A percentile compares a stretch with the other conserved stretches of the same genome.
These are phyloP conservation scores for Tetranychus piercei DNA, from an alignment of 2,888 invertebrate genomes.

Conservation along the genomic window DNA sequence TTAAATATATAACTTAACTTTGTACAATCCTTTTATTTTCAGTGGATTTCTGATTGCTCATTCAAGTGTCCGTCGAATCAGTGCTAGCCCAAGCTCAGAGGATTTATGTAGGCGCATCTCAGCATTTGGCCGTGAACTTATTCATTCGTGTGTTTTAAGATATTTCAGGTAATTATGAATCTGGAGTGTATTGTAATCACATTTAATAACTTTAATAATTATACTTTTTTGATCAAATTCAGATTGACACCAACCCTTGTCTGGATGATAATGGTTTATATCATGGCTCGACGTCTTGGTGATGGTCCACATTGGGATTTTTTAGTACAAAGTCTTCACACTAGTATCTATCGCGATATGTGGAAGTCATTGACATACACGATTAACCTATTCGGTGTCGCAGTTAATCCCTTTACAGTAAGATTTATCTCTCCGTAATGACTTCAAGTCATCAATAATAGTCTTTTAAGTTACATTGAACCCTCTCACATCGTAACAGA, in stretches of 20 bases:
- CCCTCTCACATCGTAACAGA: too few species aligned
- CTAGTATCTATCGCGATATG: background rate
- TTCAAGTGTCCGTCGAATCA: background rate
- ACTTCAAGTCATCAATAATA: background rate
- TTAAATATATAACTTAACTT: background rate
- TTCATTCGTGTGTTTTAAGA: background rate
- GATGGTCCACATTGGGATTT: slow-evolving; percentile 1
- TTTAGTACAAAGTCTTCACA: background rate
- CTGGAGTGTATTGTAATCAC: too few species aligned
- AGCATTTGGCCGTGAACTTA: background rate
- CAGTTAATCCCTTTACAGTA: background rate
- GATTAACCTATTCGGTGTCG: background rate
- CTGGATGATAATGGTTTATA: background rate
- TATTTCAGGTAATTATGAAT: background rate
- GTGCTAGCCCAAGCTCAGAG: background rate
- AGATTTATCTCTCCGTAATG: background rate
- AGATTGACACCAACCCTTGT: background rate
- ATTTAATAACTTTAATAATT: background rate
- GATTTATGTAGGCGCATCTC: background rate
- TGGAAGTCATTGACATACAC: slow-evolving; percentile 3
- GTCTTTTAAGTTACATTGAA: background rate
- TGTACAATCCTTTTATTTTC: background rate
- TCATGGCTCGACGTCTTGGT: background rate
- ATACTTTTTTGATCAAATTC: background rate
- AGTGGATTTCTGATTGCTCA: slow-evolving; percentile 5